phyloP scores from a whole-genome alignment of 2,888 invertebrate genomes.

The Heliconius aoede region DNA sequence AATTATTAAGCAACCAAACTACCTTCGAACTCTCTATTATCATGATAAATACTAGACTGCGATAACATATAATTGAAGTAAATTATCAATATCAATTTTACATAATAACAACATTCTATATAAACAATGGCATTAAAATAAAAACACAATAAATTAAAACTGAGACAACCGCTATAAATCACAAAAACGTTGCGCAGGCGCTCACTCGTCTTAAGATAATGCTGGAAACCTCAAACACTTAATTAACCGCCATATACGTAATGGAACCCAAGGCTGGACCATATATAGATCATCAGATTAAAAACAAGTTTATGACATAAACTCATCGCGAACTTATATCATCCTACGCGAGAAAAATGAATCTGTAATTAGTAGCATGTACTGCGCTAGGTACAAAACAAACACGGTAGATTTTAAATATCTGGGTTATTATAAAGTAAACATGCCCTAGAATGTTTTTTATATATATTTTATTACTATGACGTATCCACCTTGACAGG shows the following conservation, averaged over 20 bases:
- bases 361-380: slow-evolving; percentile 26
- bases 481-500: neutral
- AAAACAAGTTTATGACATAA: slow-evolving; percentile 76
- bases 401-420: neutral
- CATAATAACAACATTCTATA: neutral
- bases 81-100: neutral
- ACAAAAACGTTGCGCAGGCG: slow-evolving; percentile 57
- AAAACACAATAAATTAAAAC: slow-evolving; percentile 13
- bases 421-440: neutral
- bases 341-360: slow-evolving; percentile 66
- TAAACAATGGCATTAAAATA: too few relatives aligned
- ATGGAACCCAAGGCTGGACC: slow-evolving; percentile 74
- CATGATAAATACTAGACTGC: neutral
- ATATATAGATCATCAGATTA: slow-evolving; percentile 74
- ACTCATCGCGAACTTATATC: slow-evolving; percentile 72
- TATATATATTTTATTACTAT: neutral
- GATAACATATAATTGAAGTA: neutral
- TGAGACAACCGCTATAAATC: slow-evolving; percentile 57
- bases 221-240: slow-evolving; percentile 77
- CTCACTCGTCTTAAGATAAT: slow-evolving; percentile 72
- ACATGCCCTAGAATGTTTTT: neutral
- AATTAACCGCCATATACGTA: slow-evolving; percentile 77
- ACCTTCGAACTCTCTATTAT: neutral
- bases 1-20: slow-evolving; percentile 20
- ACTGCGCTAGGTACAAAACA: slow-evolving; percentile 1